Evolutionary conservation across 2,113 vertebrate genomes (phyloP), one percentile per base, ranked within the genome.

Genomic region (Strix uralensis): DNA sequence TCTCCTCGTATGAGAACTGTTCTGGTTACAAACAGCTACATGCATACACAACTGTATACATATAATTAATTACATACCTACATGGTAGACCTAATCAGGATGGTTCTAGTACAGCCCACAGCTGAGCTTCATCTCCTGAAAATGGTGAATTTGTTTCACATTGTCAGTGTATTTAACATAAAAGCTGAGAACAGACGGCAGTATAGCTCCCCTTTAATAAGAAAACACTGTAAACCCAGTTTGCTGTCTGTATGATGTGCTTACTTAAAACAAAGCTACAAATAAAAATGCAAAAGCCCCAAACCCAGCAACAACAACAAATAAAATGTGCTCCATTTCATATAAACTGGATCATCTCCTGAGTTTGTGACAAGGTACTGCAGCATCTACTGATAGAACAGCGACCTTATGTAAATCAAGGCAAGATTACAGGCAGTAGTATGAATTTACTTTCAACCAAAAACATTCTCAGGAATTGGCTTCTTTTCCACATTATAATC

Each of bases 221-320:
- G 88, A 71, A 85, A 84, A 70, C 11, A 26, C 72, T 85, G 61
- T 38, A 92, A 84, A 77, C 36, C 32, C 47, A 22, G 77, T 72
- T 49, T 91, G 83, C 63, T 5, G 15, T 81, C 91, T 87, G 61
- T 59, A 63, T 30, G 38, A 93, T 23, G 51, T 51, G 80, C 44
- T 92, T 92, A 67, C 71, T 72, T 86, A 79, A 94, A 96, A 88
- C n/a, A 27, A 72, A 94, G 51, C 57, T 81, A 69, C 66, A 51
- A 80, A 93, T 23, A 74, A 54, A 94, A 92, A 83, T 23, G 27
- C 20, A 9, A 5, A 85, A 90, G 40, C 74, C 63, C 54, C 72
- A 90, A 93, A 92, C 46, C 21, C 66, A 82, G 46, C 34, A 72
- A n/a, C 58, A 71, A 54, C 40, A 74, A 77, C 77, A 88, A 88